Percentiles rank a stretch among this genome's conserved stretches.
Conservation (phyloP, 2,797 vertebrate species). For the Microcaecilia unicolor region DNA sequence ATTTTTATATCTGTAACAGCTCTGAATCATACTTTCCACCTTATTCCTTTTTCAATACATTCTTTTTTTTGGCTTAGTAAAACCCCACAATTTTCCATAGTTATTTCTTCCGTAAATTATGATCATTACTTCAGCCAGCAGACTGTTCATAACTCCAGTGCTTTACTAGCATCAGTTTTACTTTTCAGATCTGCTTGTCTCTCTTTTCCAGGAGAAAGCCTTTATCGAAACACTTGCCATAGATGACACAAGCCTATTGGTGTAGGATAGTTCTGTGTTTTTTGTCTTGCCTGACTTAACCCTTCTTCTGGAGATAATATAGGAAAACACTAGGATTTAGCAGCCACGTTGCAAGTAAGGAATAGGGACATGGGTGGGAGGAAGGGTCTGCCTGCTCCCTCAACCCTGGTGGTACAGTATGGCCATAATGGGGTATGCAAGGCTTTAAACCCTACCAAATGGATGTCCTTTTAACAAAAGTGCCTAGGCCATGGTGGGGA, state of each 20-base stretch:
- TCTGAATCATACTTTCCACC: background rate
- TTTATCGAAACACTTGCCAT: background rate
- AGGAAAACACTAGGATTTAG: too few species aligned
- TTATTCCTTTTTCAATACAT: accelerated
- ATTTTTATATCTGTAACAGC: too few species aligned
- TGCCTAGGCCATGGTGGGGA: too few species aligned
- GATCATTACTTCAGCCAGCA: background rate
- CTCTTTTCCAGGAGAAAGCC: background rate
- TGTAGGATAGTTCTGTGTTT: background rate
- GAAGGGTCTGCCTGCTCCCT: too few species aligned
- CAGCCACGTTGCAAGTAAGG: too few species aligned
- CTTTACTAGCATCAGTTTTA: background rate
- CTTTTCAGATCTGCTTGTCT: background rate
- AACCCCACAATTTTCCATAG: background rate
- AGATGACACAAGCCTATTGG: background rate
- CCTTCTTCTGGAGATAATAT: too few species aligned
- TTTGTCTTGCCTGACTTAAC: background rate
- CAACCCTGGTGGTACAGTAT: too few species aligned
- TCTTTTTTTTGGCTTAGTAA: background rate
- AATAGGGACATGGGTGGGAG: too few species aligned
- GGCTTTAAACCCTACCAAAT: too few species aligned
- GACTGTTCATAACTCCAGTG: background rate
- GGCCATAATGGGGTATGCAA: too few species aligned
- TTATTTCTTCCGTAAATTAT: background rate
- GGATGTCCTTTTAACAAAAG: too few species aligned